Conservation (phyloP, 2,888 invertebrate genomes). For the Nebria salina region DNA sequence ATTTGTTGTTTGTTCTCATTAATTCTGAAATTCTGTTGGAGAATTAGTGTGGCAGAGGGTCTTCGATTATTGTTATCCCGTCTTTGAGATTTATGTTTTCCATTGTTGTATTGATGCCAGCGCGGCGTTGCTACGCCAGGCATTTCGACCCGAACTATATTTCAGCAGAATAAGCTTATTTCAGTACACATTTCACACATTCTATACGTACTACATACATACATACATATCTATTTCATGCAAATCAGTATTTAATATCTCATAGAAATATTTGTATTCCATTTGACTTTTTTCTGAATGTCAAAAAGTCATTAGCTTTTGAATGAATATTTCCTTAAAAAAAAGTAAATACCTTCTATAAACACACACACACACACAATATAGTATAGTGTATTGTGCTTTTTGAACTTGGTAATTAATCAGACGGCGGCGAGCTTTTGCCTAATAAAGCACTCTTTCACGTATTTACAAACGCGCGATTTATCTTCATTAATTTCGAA, state of each 20-base stretch:
- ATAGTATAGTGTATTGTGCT: constrained; percentile 20
- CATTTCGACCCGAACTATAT: not conserved
- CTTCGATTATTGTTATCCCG: constrained; percentile 10
- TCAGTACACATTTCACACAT: too few species aligned
- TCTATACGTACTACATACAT: too few species aligned
- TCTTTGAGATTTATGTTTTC: constrained; percentile 2
- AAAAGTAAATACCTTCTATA: constrained; percentile 18
- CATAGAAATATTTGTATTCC: too few species aligned
- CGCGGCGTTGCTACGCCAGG: not conserved
- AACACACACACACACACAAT: too few species aligned
- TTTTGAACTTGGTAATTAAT: constrained; percentile 33
- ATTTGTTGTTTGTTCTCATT: constrained; percentile 10
- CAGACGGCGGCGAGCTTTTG: constrained; percentile 20
- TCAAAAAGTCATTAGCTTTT: constrained; percentile 25
- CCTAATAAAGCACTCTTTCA: constrained; percentile 32
- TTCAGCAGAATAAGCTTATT: too few species aligned
- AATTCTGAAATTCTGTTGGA: constrained; percentile 7
- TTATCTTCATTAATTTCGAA: constrained; percentile 40
- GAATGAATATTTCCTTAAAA: constrained; percentile 30
- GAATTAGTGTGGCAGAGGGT: not conserved
- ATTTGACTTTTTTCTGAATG: too few species aligned
- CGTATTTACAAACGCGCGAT: constrained; percentile 12
- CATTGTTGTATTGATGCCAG: not conserved
- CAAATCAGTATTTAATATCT: too few species aligned
- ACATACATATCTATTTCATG: not conserved